Conservation (phyloP, 2,888 invertebrate species). For the Agapetus fuscipes region DNA sequence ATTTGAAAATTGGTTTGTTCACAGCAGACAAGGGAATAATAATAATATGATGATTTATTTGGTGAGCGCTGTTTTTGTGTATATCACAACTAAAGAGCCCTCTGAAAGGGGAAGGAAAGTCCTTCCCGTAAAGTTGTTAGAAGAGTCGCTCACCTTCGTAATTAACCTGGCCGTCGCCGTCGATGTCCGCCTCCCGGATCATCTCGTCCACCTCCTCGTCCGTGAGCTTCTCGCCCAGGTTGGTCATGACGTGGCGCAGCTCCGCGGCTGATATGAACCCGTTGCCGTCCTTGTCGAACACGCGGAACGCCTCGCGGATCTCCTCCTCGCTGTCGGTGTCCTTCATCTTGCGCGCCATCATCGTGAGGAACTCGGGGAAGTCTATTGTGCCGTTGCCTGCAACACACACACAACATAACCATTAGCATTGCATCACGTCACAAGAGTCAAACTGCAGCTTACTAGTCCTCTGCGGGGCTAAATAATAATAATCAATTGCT, state of each 20-base stretch:
- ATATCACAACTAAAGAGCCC: too few relatives aligned
- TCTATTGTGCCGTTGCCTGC: slow-evolving; percentile 99
- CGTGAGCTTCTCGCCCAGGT: slow-evolving; percentile 97
- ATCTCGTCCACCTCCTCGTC: slow-evolving; percentile 99
- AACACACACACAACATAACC: too few relatives aligned
- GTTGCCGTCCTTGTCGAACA: slow-evolving; percentile 99
- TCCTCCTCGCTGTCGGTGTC: slow-evolving; percentile 99
- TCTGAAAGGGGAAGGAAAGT: too few relatives aligned
- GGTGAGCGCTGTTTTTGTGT: too few relatives aligned
- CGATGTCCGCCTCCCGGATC: slow-evolving; percentile 98
- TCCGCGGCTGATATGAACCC: slow-evolving; percentile 98
- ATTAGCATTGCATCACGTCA: too few relatives aligned
- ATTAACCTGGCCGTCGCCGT: slow-evolving; percentile 98
- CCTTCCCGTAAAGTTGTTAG: too few relatives aligned
- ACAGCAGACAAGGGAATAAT: too few relatives aligned
- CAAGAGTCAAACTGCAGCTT: too few relatives aligned
- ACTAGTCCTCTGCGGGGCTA: too few relatives aligned
- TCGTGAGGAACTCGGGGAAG: slow-evolving; percentile 99
- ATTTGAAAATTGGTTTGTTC: too few relatives aligned
- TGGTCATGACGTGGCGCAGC: slow-evolving; percentile 99
- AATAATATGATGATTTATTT: too few relatives aligned
- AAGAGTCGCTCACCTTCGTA: slow-evolving; percentile 73
- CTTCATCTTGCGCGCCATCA: slow-evolving; percentile 99
- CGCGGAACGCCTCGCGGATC: slow-evolving; percentile 97
- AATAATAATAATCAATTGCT: too few relatives aligned